These are phyloP conservation scores for Spheniscus mendiculus DNA, from an alignment of 2,113 vertebrate genomes.

Conservation along the genomic window DNA sequence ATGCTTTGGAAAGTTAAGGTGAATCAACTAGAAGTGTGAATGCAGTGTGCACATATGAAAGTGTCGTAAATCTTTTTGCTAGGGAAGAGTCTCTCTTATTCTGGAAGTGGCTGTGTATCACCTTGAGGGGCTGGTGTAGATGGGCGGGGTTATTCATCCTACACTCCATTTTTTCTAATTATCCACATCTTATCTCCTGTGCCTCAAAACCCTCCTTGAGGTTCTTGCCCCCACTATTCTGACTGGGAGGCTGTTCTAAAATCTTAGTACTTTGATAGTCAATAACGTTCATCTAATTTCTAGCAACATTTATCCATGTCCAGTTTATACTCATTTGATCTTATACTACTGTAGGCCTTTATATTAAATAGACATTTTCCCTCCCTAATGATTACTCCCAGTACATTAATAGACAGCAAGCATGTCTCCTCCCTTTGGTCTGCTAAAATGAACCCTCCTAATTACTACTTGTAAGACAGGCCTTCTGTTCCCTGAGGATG, in stretches of 20 bases:
- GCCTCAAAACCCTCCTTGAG: background rate
- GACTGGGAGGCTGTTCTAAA: background rate
- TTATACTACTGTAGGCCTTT: conserved; percentile 11
- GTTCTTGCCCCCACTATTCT: background rate
- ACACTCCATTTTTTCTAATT: background rate
- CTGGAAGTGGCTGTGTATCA: background rate
- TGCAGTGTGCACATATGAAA: background rate
- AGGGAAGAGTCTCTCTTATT: background rate
- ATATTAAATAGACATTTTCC: conserved; percentile 29
- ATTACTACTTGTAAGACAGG: conserved; percentile 32
- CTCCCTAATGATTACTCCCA: background rate
- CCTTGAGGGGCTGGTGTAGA: background rate
- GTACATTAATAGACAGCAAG: conserved; percentile 1
- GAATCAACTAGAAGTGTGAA: background rate
- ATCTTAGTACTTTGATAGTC: background rate
- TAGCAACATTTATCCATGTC: background rate
- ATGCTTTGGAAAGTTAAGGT: background rate
- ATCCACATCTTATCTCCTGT: background rate
- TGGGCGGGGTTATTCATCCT: background rate
- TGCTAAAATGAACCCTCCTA: conserved; percentile 42
- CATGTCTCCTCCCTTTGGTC: conserved; percentile 11
- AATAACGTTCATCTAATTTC: conserved; percentile 6
- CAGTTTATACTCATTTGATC: conserved; percentile 31
- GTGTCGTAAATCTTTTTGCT: background rate
- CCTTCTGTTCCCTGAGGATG: conserved; percentile 17